These are phyloP conservation scores for Myopa tessellatipennis DNA, from an alignment of 2,888 invertebrate species.

Conservation along the genomic window DNA sequence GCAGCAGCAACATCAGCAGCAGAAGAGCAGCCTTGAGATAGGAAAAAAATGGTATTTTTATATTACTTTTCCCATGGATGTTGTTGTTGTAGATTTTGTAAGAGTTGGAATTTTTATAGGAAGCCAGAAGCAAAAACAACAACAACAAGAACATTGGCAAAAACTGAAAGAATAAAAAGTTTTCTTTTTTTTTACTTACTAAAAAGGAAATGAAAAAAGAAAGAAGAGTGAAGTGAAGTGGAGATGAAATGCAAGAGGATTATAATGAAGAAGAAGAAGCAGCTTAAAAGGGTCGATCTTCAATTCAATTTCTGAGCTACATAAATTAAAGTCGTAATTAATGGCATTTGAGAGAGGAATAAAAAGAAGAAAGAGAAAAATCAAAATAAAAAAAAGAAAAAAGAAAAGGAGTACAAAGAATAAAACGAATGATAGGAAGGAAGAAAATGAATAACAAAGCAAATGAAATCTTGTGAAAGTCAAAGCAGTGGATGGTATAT, in stretches of 20 bases:
- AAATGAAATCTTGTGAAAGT: neutral
- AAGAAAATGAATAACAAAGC: neutral
- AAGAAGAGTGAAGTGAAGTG: neutral
- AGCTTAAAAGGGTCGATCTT: neutral
- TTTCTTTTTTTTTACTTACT: neutral
- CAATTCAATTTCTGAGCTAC: neutral
- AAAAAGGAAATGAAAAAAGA: neutral
- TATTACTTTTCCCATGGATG: constrained; percentile 7
- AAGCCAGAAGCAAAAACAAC: no score
- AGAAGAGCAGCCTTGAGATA: constrained; percentile 20
- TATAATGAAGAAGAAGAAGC: no score
- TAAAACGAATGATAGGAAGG: neutral
- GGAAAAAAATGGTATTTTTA: constrained; percentile 37
- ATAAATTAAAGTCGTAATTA: neutral
- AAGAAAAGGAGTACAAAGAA: neutral
- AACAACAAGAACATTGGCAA: neutral
- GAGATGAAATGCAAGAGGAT: no score
- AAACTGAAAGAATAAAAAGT: neutral
- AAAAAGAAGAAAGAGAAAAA: neutral
- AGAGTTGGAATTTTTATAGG: neutral
- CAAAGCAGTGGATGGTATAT: neutral
- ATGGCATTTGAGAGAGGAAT: neutral
- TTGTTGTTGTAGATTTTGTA: neutral
- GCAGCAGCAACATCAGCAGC: neutral
- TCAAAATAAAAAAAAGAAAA: no score